Evolutionary conservation across 1,140 invertebrate genomes (phyloP).

Genomic region (Drosophila tristis): DNA sequence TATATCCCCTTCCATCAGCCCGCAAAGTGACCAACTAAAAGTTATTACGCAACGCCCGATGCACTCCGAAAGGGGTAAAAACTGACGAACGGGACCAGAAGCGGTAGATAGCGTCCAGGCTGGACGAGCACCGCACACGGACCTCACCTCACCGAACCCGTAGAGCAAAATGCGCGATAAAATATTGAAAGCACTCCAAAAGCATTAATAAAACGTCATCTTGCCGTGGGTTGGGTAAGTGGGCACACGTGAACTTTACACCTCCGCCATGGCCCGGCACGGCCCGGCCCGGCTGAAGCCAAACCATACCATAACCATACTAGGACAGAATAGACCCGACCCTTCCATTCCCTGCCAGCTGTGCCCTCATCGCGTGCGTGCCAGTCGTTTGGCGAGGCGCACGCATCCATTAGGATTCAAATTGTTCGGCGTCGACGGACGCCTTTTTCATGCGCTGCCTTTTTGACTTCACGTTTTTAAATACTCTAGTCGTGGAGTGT

Average conservation of each 20-base stretch:
- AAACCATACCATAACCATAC: slow-evolving; percentile 1
- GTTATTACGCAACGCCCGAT: slow-evolving; percentile 75
- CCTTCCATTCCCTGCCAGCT: slow-evolving; percentile 34
- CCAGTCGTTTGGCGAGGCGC: slow-evolving; percentile 69
- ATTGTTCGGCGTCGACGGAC: slow-evolving; percentile 63
- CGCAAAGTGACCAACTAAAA: slow-evolving; percentile 65
- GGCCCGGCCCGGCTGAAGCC: slow-evolving; percentile 22
- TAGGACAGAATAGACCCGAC: slow-evolving; percentile 7
- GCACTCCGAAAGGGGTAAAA: slow-evolving; percentile 60
- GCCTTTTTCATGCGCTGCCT: slow-evolving; percentile 69
- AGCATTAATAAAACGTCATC: slow-evolving; percentile 73
- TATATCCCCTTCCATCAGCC: neutral
- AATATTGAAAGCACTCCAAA: slow-evolving; percentile 82
- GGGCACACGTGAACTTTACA: slow-evolving; percentile 81
- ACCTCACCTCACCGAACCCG: slow-evolving; percentile 22
- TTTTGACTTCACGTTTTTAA: slow-evolving; percentile 48
- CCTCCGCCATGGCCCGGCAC: slow-evolving; percentile 46
- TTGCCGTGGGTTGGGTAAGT: slow-evolving; percentile 60
- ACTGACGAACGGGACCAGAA: slow-evolving; percentile 18
- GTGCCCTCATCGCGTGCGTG: slow-evolving; percentile 73
- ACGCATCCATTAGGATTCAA: slow-evolving; percentile 83
- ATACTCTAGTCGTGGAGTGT: slow-evolving; percentile 11
- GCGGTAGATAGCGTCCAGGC: slow-evolving; percentile 59
- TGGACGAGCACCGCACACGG: slow-evolving; percentile 20
- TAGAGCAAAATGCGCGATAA: slow-evolving; percentile 72